Evolutionary conservation across 2,113 vertebrate genomes (phyloP).

Genomic region (Calyptomena viridis): DNA sequence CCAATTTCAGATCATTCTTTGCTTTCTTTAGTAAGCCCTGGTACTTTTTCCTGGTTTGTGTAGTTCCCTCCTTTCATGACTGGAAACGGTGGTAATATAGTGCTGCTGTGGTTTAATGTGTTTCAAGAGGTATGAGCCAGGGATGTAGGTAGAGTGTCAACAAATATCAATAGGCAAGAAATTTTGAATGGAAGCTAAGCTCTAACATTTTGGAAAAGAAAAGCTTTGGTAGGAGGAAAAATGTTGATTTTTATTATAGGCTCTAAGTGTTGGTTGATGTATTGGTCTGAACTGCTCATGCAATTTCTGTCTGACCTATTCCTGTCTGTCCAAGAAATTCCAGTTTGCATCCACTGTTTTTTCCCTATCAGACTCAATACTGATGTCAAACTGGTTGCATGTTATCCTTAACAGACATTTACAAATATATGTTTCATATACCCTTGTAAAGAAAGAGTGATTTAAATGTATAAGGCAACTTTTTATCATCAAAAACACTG

Average conservation of each 20-base stretch:
- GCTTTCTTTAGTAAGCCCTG: not conserved
- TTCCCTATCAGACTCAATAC: not conserved
- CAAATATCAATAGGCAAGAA: not conserved
- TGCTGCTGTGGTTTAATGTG: not conserved
- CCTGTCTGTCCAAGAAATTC: not conserved
- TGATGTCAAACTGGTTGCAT: not conserved
- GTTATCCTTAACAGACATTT: not conserved
- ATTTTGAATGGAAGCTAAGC: not conserved
- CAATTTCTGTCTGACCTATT: not conserved
- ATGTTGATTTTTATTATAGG: not conserved
- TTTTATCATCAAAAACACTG: not conserved
- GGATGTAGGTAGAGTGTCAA: not conserved
- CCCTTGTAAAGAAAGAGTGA: not conserved
- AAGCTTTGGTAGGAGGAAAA: not conserved
- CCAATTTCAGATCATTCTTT: not conserved
- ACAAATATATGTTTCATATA: not conserved
- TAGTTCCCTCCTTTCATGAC: fast-evolving
- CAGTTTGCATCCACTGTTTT: not conserved
- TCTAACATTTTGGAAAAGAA: not conserved
- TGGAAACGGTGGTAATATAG: not conserved
- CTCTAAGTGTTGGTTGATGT: not conserved
- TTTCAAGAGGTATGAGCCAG: not conserved
- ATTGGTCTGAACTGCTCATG: not conserved
- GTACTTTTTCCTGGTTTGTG: not conserved
- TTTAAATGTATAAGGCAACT: not conserved